Percentiles rank a stretch among this genome's conserved stretches.
These are phyloP conservation scores for Zaprionus gabonicus DNA, from an alignment of 1,140 invertebrate genomes.

Conservation along the genomic window DNA sequence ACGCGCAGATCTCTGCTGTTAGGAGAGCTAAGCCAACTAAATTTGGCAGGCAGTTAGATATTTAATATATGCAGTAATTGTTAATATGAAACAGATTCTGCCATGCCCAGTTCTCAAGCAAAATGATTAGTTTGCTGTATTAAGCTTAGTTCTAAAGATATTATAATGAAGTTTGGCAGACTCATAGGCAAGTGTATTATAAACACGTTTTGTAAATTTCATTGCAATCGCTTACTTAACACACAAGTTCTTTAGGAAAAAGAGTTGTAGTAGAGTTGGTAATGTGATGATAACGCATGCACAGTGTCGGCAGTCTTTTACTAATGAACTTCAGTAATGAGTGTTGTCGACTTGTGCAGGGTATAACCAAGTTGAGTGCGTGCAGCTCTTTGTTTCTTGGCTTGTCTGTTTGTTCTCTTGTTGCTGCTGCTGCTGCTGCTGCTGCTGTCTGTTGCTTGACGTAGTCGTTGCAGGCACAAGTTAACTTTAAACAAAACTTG, in stretches of 20 bases:
- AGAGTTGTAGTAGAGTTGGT: no score
- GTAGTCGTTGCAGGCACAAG: conserved; percentile 56
- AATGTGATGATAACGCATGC: no score
- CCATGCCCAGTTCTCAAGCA: neutral
- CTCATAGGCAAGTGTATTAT: no score
- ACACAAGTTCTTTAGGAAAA: no score
- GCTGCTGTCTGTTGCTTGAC: conserved; percentile 47
- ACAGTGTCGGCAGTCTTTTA: no score
- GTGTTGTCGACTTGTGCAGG: neutral
- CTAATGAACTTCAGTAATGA: no score
- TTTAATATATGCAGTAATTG: neutral
- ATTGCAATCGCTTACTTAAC: no score
- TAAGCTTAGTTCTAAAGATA: neutral
- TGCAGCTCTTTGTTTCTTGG: neutral
- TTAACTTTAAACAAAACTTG: conserved; percentile 81
- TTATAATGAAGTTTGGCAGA: no score
- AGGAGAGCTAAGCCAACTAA: neutral
- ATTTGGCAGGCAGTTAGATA: neutral
- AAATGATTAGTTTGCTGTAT: neutral
- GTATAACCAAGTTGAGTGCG: neutral
- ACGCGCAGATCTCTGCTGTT: neutral
- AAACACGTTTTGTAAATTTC: no score
- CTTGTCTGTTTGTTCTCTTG: conserved; percentile 11
- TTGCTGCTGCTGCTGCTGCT: conserved; percentile 27
- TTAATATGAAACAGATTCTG: neutral